Evolutionary conservation across 1,140 invertebrate species (phyloP).

Genomic region (Mesaphorura yosii): DNA sequence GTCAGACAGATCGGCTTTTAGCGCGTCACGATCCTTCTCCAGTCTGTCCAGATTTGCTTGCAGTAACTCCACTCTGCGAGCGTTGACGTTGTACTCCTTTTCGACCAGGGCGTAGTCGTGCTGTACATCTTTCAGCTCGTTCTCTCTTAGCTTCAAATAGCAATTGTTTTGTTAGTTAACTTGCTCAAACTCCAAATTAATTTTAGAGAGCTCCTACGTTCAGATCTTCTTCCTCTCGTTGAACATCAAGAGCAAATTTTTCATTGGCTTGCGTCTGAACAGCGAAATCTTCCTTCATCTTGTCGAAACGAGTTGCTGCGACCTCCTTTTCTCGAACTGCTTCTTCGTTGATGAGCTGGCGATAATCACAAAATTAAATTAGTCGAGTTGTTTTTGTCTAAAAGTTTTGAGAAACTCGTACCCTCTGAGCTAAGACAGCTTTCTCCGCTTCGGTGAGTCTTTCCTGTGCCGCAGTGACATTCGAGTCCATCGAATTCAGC

Average conservation of each 20-base stretch:
- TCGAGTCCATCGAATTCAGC: slow-evolving; percentile 1
- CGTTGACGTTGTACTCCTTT: neutral
- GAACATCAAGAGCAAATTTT: neutral
- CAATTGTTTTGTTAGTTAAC: neutral
- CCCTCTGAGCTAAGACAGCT: neutral
- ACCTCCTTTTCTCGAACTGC: slow-evolving; percentile 5
- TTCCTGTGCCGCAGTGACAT: neutral
- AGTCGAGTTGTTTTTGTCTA: neutral
- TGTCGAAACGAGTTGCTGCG: neutral
- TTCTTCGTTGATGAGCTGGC: slow-evolving; percentile 8
- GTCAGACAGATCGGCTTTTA: slow-evolving; percentile 9
- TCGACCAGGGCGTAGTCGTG: neutral
- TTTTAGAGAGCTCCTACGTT: neutral
- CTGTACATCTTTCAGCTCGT: slow-evolving; percentile 1
- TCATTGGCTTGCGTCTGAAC: neutral
- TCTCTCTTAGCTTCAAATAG: neutral
- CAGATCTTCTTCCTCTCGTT: neutral
- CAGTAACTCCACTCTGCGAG: no score
- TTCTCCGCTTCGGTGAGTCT: slow-evolving; percentile 2
- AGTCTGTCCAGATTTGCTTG: slow-evolving; percentile 5
- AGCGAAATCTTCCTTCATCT: slow-evolving; percentile 9
- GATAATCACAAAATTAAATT: neutral
- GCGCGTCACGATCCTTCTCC: slow-evolving; percentile 10
- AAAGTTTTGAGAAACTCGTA: neutral
- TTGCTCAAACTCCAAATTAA: neutral